Base-by-base conservation (phyloP, 1,140 invertebrate genomes). In the Lordiphosa clarofinis region DNA sequence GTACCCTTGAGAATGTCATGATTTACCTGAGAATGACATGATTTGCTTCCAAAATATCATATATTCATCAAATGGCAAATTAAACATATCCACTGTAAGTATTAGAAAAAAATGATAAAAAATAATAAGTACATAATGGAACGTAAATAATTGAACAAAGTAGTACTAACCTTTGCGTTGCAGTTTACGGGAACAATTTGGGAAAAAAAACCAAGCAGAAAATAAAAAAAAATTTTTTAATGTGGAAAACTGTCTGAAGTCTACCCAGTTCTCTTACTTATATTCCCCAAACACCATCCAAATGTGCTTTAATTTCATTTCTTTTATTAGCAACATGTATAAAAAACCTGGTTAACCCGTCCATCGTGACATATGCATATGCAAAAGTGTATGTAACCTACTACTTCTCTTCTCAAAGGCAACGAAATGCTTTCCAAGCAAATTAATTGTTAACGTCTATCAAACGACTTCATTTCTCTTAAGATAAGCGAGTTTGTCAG, bases 241-340 rank as follows among this genome's bases (percentile, higher is more conserved):
- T 13, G 31, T 31, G 11, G 7, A 8, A 13, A 48, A 35, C 9
- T 36, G 40, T 48, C n/a, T 54, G 5, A 9, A 55, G 38, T 39
- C 35, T 37, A 6, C 33, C 10, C 8, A 10, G 13, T 31, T 10
- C 8, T 37, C 44, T 47, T 28, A 31, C 19, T 43, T 11, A 24
- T 52, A 24, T 52, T 12, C n/a, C 31, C 6, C 7, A 31, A 7
- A 31, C 6, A 31, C 8, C 6, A 31, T 1, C 28, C 28, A 31
- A 31, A 31, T 31, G 7, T 31, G 28, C 28, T 7, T 31, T 39
- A 36, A 42, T 56, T 44, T 56, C 33, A 42, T 56, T 68, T 3
- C 8, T 28, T 62, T 66, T 82, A 63, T 81, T 82, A 46, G 76
- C 56, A 68, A 76, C 55, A 82, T 8, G 72, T 76, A 82, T 84